Evolutionary conservation across 2,797 vertebrate species (phyloP).

Genomic region (Epinephelus awoara): DNA sequence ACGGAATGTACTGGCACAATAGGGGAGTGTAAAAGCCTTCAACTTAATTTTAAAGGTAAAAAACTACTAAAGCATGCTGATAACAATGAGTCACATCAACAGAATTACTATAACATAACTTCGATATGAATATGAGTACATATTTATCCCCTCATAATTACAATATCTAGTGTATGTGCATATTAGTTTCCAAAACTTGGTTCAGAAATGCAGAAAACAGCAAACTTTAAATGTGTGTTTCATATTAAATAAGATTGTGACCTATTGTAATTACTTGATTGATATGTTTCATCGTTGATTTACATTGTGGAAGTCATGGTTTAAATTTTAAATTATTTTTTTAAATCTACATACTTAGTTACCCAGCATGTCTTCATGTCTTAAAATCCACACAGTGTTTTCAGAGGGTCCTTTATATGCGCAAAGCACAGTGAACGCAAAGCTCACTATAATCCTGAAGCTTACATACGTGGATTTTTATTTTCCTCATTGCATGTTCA

Average conservation of each 20-base stretch:
- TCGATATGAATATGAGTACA: not conserved
- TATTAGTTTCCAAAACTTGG: not conserved
- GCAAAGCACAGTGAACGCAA: conserved; percentile 67
- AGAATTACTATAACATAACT: not conserved
- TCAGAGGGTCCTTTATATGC: conserved; percentile 5
- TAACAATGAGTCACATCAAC: not conserved
- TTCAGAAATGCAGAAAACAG: not conserved
- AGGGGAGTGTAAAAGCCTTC: not conserved
- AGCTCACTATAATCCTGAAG: conserved; percentile 69
- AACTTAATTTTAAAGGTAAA: not conserved
- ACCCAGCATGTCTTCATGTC: not conserved
- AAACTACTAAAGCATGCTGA: not conserved
- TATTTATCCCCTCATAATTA: not conserved
- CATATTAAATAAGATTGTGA: not conserved
- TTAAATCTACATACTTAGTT: not conserved
- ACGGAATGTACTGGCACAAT: not conserved
- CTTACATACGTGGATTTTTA: not conserved
- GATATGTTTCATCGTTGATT: not conserved
- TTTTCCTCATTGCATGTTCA: not conserved
- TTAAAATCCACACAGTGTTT: not conserved
- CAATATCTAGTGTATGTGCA: not conserved
- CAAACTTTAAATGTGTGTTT: not conserved
- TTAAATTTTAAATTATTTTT: not conserved
- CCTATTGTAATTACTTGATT: not conserved
- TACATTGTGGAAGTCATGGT: not conserved